A percentile compares a stretch with the other conserved stretches of the same genome.
phyloP scores from a whole-genome alignment of 2,797 vertebrate species.

The Sphenodon punctatus region DNA sequence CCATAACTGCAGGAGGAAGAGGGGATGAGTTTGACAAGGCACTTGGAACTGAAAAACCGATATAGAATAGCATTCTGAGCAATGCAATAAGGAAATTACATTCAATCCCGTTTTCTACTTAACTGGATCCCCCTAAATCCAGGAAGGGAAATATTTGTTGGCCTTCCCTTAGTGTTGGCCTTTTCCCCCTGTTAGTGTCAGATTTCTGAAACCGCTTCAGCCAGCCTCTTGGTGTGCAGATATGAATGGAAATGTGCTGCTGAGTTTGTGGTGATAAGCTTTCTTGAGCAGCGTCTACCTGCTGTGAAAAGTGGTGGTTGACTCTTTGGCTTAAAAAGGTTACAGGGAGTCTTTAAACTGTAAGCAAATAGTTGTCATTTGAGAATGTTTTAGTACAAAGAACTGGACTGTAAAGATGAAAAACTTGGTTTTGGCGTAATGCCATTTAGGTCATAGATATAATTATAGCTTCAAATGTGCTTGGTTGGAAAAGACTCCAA shows the following conservation, averaged over 20 bases:
- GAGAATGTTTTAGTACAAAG: background rate
- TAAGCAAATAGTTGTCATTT: background rate
- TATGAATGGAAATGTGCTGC: background rate
- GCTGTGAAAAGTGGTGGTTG: background rate
- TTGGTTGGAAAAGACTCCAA: background rate
- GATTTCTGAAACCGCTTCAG: background rate
- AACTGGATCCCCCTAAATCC: background rate
- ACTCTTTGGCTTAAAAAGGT: background rate
- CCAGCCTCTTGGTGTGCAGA: background rate
- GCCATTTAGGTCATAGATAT: background rate
- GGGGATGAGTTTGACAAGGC: background rate
- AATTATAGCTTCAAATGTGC: background rate
- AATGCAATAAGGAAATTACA: background rate
- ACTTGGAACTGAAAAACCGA: background rate
- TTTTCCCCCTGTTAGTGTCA: background rate
- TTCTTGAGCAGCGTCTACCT: rapidly evolving
- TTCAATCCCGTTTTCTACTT: conserved; percentile 1
- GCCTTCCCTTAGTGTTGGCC: conserved; percentile 1
- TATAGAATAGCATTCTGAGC: background rate
- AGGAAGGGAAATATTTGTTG: background rate
- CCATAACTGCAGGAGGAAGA: background rate
- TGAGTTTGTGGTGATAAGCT: background rate
- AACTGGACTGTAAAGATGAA: background rate
- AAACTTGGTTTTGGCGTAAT: background rate
- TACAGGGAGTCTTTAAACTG: background rate